Evolutionary conservation across 2,888 invertebrate species (phyloP).

Genomic region (Pecten maximus): DNA sequence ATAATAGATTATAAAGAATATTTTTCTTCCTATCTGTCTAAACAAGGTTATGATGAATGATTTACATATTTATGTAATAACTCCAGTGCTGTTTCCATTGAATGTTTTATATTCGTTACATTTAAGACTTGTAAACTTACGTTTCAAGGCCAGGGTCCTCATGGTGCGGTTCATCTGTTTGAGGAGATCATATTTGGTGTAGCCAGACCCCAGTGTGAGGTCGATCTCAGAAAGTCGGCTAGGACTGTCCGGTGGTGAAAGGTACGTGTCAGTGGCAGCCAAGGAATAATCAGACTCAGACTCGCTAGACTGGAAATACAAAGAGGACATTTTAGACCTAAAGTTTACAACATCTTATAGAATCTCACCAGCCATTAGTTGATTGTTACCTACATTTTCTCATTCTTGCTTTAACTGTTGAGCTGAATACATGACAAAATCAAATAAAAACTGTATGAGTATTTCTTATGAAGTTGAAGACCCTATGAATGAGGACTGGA

Average conservation of each 20-base stretch:
- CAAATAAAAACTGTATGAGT: background rate
- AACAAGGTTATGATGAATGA: background rate
- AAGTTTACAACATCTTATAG: background rate
- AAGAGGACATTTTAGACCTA: background rate
- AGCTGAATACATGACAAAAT: background rate
- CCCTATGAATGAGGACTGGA: too few relatives aligned
- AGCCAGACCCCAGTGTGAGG: constrained; percentile 72
- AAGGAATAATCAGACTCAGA: constrained; percentile 69
- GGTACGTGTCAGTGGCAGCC: constrained; percentile 78
- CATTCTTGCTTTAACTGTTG: background rate
- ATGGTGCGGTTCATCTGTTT: constrained; percentile 73
- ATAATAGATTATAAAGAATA: background rate
- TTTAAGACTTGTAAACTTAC: background rate
- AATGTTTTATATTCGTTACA: background rate
- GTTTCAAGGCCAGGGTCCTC: constrained; percentile 54
- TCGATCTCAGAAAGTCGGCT: constrained; percentile 73
- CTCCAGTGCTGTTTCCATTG: background rate
- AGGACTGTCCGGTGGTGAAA: constrained; percentile 74
- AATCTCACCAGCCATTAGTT: background rate
- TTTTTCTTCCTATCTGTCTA: background rate
- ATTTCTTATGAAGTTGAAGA: too few relatives aligned
- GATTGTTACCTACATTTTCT: background rate
- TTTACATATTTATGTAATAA: background rate
- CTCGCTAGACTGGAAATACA: constrained; percentile 64
- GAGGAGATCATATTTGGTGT: constrained; percentile 72